Base-by-base conservation (phyloP, 2,888 invertebrate genomes). In the Psylliodes chrysocephalus region DNA sequence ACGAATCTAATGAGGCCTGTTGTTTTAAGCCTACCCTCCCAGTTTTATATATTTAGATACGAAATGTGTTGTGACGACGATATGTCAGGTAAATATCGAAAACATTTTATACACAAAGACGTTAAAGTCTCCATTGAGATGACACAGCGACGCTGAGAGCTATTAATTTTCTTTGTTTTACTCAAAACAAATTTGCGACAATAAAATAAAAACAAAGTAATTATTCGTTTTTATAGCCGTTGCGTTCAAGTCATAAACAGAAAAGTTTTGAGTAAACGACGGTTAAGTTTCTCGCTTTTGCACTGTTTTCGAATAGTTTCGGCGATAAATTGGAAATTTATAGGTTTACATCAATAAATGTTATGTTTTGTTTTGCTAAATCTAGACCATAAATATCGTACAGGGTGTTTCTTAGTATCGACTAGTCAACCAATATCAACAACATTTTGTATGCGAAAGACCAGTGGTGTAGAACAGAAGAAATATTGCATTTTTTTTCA, bases 161-260 rank as follows among this genome's bases (percentile, higher is more conserved):
- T 10, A 46, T 19, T n/a, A 22, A 19, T 46, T 57, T 38, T 47
- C 35, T 47, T 14, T 57, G 17, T 52, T 57, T 59, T 59, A 46
- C 35, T 40, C 25, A 35, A 53, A 54, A 47, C 19, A 54, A 51
- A 53, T 62, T 46, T 18, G 8, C 19, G 15, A 28, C 59, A 52
- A 68, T 30, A 53, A 57, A 68, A 65, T 46, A 61, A 69, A 71
- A 73, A 72, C 68, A 72, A 73, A 68, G 71, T 70, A 72, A 72
- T 72, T 72, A 73, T 62, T 54, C 52, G 61, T 63, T 71, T 72
- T 72, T 68, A 72, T 68, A 52, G 66, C 62, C 60, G 60, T 14
- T 49, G 57, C 60, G 63, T 66, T 64, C 53, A 47, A 56, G 59
- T 56, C 56, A 64, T 53, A 64, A 64, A 64, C 35, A 54, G 30